These are phyloP conservation scores for Sepioteuthis lessoniana DNA, from an alignment of 2,888 invertebrate species.

Conservation along the genomic window DNA sequence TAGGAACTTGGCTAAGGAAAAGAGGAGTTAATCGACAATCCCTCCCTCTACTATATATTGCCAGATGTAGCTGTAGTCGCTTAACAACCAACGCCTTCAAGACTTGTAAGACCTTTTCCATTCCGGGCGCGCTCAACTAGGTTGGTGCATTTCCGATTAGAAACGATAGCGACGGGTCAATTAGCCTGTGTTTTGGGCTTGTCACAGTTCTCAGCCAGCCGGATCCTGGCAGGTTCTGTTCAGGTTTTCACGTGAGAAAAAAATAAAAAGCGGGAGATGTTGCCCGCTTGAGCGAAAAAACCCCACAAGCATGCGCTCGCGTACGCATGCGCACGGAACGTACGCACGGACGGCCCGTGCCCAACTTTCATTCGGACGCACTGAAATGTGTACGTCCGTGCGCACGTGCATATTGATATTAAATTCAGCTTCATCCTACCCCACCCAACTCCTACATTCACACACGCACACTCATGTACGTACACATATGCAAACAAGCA, in stretches of 20 bases:
- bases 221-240: constrained; percentile 14
- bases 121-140: background rate
- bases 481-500: background rate
- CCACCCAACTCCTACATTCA: background rate
- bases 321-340: background rate
- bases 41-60: background rate
- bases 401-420: background rate
- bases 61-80: background rate
- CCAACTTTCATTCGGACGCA: background rate
- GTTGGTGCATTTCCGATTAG: constrained; percentile 33
- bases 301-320: background rate
- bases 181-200: background rate
- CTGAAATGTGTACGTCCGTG: background rate
- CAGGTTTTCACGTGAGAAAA: constrained; percentile 1
- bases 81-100: constrained; percentile 12
- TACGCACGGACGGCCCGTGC: background rate
- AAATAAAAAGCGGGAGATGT: background rate
- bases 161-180: background rate
- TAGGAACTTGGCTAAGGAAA: background rate
- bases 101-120: constrained; percentile 25
- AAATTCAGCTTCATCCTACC: background rate
- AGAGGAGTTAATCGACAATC: background rate
- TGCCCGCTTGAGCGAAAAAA: background rate
- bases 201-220: constrained; percentile 5
- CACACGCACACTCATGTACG: background rate